Evolutionary conservation across 2,888 invertebrate genomes (phyloP).

Genomic region (Mellilla xanthometata): DNA sequence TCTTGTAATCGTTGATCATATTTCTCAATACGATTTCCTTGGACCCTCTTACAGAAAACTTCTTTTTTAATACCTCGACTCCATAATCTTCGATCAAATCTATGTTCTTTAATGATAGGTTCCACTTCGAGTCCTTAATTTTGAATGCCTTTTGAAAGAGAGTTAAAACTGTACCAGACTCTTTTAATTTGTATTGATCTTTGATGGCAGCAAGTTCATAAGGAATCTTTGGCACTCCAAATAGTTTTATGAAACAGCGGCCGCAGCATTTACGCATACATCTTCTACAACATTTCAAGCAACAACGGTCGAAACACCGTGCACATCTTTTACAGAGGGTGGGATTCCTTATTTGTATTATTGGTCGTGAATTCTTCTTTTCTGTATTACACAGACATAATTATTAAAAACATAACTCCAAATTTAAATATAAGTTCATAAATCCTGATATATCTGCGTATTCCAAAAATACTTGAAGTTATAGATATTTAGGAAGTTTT

Average conservation of each 20-base stretch:
- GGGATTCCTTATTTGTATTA: slow-evolving; percentile 26
- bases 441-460: too few species aligned
- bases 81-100: slow-evolving; percentile 36
- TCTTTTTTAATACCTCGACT: slow-evolving; percentile 31
- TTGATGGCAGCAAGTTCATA: slow-evolving; percentile 36
- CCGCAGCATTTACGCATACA: slow-evolving; percentile 34
- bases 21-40: slow-evolving; percentile 26
- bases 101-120: slow-evolving; percentile 33
- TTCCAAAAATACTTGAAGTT: too few species aligned
- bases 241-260: slow-evolving; percentile 37
- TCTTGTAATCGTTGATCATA: slow-evolving; percentile 33
- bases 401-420: too few species aligned
- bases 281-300: slow-evolving; percentile 10
- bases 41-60: slow-evolving; percentile 28
- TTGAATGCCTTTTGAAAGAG: slow-evolving; percentile 36
- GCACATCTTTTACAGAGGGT: neutral
- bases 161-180: slow-evolving; percentile 21
- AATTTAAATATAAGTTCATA: too few species aligned
- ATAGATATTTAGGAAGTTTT: too few species aligned
- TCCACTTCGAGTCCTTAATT: slow-evolving; percentile 30
- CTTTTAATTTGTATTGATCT: slow-evolving; percentile 31
- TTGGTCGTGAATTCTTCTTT: slow-evolving; percentile 22
- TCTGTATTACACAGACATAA: slow-evolving; percentile 22
- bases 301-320: too few species aligned
- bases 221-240: slow-evolving; percentile 34